Evolutionary conservation across 2,797 vertebrate species (phyloP).

Genomic region (Anableps anableps): DNA sequence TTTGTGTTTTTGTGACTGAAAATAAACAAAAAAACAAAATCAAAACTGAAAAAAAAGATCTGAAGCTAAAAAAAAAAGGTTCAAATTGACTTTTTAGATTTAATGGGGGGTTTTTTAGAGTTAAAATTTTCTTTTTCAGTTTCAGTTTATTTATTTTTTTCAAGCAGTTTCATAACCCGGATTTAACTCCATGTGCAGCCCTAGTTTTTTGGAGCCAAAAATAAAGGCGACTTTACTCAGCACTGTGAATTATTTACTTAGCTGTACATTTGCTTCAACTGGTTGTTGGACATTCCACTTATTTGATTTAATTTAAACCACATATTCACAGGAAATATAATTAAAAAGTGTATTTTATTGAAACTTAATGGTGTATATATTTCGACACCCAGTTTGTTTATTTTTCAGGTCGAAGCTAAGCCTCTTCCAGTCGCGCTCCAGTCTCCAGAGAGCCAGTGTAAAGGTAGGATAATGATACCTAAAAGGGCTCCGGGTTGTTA

Average conservation of each 20-base stretch:
- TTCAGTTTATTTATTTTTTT: not conserved
- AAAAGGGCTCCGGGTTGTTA: not conserved
- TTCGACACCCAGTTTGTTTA: not conserved
- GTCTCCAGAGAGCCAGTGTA: slow-evolving; percentile 96
- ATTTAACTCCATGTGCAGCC: not conserved
- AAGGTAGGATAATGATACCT: slow-evolving; percentile 82
- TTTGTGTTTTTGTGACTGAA: not conserved
- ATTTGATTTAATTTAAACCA: not conserved
- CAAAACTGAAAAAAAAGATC: not conserved
- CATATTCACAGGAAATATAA: not conserved
- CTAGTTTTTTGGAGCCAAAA: not conserved
- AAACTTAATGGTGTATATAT: not conserved
- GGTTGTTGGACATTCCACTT: not conserved
- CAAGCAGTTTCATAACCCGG: no score
- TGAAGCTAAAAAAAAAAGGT: no score
- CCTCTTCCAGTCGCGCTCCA: slow-evolving; percentile 97
- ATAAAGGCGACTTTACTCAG: not conserved
- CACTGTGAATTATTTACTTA: not conserved
- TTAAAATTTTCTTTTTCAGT: no score
- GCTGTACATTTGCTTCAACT: not conserved
- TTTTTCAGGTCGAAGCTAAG: slow-evolving; percentile 92
- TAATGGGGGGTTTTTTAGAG: not conserved
- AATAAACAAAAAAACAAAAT: not conserved
- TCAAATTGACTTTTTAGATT: no score
- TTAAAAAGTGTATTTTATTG: not conserved